Evolutionary conservation across 2,797 vertebrate genomes (phyloP), one percentile per base, ranked within the genome.

Genomic region (Chloroceryle amazona): DNA sequence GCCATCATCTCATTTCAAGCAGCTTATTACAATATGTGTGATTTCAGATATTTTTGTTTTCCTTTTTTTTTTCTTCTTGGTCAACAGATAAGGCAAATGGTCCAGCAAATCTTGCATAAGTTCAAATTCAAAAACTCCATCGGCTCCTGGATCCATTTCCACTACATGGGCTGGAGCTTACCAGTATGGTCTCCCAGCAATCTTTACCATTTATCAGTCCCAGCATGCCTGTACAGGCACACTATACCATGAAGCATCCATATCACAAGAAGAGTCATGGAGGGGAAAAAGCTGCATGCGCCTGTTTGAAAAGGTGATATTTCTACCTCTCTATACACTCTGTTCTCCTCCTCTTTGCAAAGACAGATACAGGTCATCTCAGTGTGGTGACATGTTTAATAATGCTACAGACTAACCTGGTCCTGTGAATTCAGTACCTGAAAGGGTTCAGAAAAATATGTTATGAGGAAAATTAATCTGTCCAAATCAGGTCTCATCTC

Each of bases 21-120:
- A 72, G 9, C 9, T 55, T 58, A 44, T 87, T 87, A 55, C 0
- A 0, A 18, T 23, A 28, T 9, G 5, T 42, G 65, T 92, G 14
- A 57, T 37, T 93, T 90, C 28, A 33, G n/a, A 11, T 35, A 19
- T 41, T 12, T 26, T 9, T 17, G 61, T 62, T 78, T 19, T 37
- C 22, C 37, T 37, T 22, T 62, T 42, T 22, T 65, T 90, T 63
- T 66, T 63, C 2, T 58, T 85, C 65, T 81, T 8, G 3, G 90
- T 95, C 33, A 60, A 76, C 46, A 97, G 91, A 90, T 89, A 60
- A 98, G 57, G 46, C 95, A 91, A 97, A 97, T 66, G 73, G 80
- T 28, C 57, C 79, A 72, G 81, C 8, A 51, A 96, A 81, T 94
- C 72, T 52, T 97, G 90, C 42, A 68, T 65, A 71, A 90, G 13